Evolutionary conservation across 2,113 vertebrate species (phyloP).

Genomic region (Microtus ochrogaster): DNA sequence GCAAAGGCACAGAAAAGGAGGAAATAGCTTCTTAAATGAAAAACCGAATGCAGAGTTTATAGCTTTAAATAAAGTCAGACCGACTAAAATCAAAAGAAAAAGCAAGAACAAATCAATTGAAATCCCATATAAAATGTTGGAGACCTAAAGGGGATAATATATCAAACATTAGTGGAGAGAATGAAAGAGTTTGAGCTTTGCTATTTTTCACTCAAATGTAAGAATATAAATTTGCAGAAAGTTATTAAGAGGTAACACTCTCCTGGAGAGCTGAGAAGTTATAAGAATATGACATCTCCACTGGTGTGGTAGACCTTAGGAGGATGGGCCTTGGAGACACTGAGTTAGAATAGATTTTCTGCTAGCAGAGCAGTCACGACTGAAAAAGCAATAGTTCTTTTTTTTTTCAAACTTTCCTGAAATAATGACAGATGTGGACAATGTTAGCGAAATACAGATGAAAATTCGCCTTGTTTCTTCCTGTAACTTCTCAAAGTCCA

Average conservation of each 20-base stretch:
- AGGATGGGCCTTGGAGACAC: background rate
- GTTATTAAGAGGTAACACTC: conserved; percentile 35
- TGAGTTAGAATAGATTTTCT: background rate
- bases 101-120: conserved; percentile 59
- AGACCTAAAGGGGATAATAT: conserved; percentile 20
- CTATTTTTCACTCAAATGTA: conserved; percentile 54
- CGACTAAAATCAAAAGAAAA: conserved; percentile 65
- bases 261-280: conserved; percentile 17
- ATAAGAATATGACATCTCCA: conserved; percentile 23
- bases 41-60: conserved; percentile 34
- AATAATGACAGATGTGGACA: background rate
- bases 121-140: conserved; percentile 50
- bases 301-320: background rate
- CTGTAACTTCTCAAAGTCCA: background rate
- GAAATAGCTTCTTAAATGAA: conserved; percentile 60
- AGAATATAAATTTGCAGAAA: conserved; percentile 65
- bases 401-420: background rate
- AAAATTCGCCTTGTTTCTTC: background rate
- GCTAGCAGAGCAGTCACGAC: conserved; percentile 7
- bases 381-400: background rate
- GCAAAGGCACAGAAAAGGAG: conserved; percentile 21
- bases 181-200: conserved; percentile 44
- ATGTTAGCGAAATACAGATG: background rate
- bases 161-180: conserved; percentile 51
- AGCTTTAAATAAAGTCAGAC: conserved; percentile 58